Conservation (phyloP, 1,140 invertebrate species). For the Apocrypta bakeri region DNA sequence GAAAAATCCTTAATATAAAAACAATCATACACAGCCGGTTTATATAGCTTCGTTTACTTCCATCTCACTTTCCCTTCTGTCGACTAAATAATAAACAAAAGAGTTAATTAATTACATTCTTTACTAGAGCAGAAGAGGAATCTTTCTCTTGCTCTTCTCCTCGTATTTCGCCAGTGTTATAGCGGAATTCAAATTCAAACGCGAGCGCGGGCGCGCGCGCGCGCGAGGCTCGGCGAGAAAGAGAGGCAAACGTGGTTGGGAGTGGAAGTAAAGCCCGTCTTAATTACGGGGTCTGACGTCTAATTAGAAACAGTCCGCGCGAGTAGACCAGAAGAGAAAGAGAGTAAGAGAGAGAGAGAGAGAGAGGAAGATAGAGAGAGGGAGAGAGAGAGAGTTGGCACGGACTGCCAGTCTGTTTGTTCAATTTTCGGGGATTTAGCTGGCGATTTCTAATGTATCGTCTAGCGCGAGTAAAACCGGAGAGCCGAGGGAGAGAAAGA, state of each 20-base stretch:
- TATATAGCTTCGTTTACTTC: not conserved
- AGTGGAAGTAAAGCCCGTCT: conserved; percentile 60
- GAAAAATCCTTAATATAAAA: not conserved
- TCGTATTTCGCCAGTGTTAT: conserved; percentile 18
- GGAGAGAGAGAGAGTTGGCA: conserved; percentile 44
- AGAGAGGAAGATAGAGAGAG: not conserved
- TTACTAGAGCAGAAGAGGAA: conserved; percentile 40
- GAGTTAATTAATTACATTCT: conserved; percentile 46
- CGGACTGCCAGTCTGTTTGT: conserved; percentile 54
- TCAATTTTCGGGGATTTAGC: conserved; percentile 55
- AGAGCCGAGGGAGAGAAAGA: not conserved
- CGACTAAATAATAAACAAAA: conserved; percentile 40
- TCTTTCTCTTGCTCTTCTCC: too few species aligned
- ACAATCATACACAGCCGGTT: not conserved
- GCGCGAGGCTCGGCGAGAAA: conserved; percentile 12
- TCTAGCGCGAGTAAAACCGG: not conserved
- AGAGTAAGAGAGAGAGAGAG: not conserved
- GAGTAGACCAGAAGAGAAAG: too few species aligned
- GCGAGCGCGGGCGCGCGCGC: not conserved
- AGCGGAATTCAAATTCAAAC: conserved; percentile 52
- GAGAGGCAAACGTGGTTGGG: conserved; percentile 30
- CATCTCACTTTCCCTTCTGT: not conserved
- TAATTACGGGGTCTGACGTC: conserved; percentile 62
- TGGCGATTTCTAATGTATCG: conserved; percentile 51
- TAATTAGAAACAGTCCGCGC: conserved; percentile 60